These are phyloP conservation scores for Zoanthus sociatus DNA, from an alignment of 92 coral and sea anemone genomes.

Conservation along the genomic window DNA sequence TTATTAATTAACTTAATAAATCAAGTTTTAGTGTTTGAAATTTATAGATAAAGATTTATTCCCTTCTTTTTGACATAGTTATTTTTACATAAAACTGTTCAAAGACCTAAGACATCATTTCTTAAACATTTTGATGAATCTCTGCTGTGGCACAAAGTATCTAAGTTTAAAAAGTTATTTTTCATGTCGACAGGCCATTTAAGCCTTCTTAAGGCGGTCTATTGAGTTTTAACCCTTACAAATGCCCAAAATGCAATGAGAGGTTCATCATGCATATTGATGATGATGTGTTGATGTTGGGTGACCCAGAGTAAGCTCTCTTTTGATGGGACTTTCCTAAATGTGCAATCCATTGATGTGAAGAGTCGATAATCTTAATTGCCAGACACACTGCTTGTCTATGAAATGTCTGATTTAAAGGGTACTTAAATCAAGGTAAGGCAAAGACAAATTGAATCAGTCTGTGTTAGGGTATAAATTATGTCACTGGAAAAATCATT, in stretches of 20 bases:
- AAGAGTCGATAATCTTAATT: conserved; percentile 45
- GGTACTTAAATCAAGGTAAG: conserved; percentile 47
- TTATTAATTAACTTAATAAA: too few relatives aligned
- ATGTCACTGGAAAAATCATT: background rate
- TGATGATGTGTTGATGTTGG: conserved; percentile 34
- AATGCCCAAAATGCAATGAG: conserved; percentile 49
- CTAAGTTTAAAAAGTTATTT: conserved; percentile 44
- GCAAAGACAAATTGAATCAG: conserved; percentile 10
- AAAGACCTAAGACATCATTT: background rate
- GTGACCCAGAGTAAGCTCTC: conserved; percentile 33
- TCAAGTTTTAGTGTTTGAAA: too few relatives aligned
- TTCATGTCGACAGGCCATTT: conserved; percentile 53
- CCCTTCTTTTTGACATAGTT: background rate
- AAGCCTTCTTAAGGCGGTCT: conserved; percentile 43
- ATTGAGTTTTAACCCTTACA: conserved; percentile 48
- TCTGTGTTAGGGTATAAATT: conserved; percentile 24
- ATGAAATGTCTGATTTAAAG: conserved; percentile 40
- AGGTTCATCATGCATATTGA: conserved; percentile 41
- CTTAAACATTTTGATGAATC: background rate
- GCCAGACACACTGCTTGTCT: conserved; percentile 52
- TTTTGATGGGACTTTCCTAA: conserved; percentile 45
- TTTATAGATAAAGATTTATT: too few relatives aligned
- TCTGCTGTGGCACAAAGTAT: background rate
- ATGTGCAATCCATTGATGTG: conserved; percentile 53
- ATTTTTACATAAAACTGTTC: background rate